A percentile compares a stretch with the other conserved stretches of the same genome.
Conservation (phyloP, 2,797 vertebrate genomes). For the Poecilia gillii region DNA sequence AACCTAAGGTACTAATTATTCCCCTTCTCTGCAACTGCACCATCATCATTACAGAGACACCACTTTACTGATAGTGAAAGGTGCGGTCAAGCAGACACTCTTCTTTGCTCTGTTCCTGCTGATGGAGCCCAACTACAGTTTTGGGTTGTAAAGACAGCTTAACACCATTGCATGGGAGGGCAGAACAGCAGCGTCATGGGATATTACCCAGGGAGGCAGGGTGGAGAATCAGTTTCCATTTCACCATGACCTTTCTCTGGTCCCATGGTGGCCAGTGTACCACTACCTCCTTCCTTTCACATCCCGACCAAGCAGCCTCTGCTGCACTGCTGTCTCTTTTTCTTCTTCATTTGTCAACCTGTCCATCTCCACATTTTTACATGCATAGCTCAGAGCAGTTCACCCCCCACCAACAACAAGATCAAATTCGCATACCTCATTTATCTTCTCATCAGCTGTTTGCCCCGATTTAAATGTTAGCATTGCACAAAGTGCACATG, state of each 20-base stretch:
- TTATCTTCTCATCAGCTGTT: slow-evolving; percentile 79
- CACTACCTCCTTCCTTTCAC: slow-evolving; percentile 76
- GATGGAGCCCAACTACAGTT: slow-evolving; percentile 79
- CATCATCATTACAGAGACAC: slow-evolving; percentile 75
- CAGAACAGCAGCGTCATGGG: slow-evolving; percentile 87
- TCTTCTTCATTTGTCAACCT: slow-evolving; percentile 70
- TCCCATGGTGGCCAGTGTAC: slow-evolving; percentile 75
- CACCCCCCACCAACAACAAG: slow-evolving; percentile 75
- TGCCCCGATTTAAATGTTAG: slow-evolving; percentile 63
- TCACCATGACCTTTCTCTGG: slow-evolving; percentile 83
- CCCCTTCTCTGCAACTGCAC: slow-evolving; percentile 40
- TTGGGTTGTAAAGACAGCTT: slow-evolving; percentile 82
- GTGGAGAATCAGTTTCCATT: slow-evolving; percentile 87
- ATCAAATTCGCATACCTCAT: slow-evolving; percentile 79
- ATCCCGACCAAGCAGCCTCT: slow-evolving; percentile 72
- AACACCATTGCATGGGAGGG: slow-evolving; percentile 69
- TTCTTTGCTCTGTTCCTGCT: slow-evolving; percentile 63
- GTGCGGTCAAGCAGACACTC: slow-evolving; percentile 76
- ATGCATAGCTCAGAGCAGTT: slow-evolving; percentile 78
- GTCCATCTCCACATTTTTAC: slow-evolving; percentile 75
- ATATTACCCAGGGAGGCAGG: slow-evolving; percentile 85
- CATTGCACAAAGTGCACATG: slow-evolving; percentile 60
- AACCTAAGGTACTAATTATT: slow-evolving; percentile 75
- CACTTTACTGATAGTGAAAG: slow-evolving; percentile 85
- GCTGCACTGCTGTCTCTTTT: slow-evolving; percentile 59